These are phyloP conservation scores for Luidia sarsii DNA, from an alignment of 53 echinoderm and acorn worm genomes.

Conservation along the genomic window DNA sequence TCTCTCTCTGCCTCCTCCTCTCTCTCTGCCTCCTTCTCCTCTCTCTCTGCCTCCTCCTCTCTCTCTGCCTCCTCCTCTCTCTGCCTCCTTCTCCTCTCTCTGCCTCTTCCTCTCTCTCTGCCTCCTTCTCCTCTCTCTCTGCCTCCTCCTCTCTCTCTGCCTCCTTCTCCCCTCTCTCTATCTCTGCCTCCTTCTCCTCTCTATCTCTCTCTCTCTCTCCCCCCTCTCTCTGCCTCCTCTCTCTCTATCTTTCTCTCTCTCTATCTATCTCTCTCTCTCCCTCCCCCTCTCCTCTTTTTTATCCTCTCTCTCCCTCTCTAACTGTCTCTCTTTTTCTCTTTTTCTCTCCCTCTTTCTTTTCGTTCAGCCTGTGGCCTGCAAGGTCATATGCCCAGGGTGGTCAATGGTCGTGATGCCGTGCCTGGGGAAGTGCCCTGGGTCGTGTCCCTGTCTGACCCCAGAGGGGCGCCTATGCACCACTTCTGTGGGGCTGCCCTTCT, in stretches of 20 bases:
- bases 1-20: not conserved
- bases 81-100: too few species aligned
- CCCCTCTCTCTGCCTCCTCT: too few species aligned
- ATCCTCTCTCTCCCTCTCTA: too few species aligned
- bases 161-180: too few species aligned
- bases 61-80: not conserved
- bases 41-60: not conserved
- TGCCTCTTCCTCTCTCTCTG: too few species aligned
- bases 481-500: conserved; percentile 48
- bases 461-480: not conserved
- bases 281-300: too few species aligned
- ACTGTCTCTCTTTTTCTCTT: too few species aligned
- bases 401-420: conserved; percentile 10
- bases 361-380: conserved; percentile 11
- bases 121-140: not conserved
- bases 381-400: conserved; percentile 32
- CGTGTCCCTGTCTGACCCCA: conserved; percentile 27
- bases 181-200: too few species aligned
- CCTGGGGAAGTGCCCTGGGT: conserved; percentile 39
- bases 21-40: not conserved
- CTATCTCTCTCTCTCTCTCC: too few species aligned
- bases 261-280: too few species aligned
- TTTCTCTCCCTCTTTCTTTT: not conserved
- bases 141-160: not conserved
- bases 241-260: too few species aligned